Evolutionary conservation across 2,888 invertebrate species (phyloP).

Genomic region (Bombylius major): DNA sequence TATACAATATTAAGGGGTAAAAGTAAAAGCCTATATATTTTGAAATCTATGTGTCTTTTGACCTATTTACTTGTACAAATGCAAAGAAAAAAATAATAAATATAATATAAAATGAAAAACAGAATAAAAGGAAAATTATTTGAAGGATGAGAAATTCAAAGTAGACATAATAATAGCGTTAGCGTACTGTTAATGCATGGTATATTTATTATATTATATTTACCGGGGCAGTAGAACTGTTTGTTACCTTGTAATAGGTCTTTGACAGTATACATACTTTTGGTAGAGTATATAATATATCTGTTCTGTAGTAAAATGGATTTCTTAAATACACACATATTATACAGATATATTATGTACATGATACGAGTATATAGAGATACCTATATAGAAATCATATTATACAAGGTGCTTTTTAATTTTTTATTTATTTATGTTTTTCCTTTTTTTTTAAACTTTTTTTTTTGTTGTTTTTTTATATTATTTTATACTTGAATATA

Average conservation of each 20-base stretch:
- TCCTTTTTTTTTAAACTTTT: too few species aligned
- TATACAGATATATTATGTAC: too few species aligned
- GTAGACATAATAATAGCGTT: conserved; percentile 6
- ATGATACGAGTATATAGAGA: too few species aligned
- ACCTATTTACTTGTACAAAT: conserved; percentile 9
- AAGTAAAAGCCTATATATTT: background rate
- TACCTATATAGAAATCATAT: too few species aligned
- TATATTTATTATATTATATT: background rate
- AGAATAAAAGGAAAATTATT: background rate
- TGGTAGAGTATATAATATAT: too few species aligned
- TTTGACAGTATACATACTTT: background rate
- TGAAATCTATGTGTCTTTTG: conserved; percentile 3
- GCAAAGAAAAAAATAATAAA: background rate
- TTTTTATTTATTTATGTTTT: too few species aligned
- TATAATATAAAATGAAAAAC: background rate
- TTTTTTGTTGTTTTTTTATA: too few species aligned
- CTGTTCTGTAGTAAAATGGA: too few species aligned
- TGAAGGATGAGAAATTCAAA: background rate
- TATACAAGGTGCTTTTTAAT: too few species aligned
- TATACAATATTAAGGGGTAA: background rate
- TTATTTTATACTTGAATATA: too few species aligned
- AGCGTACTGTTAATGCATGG: background rate
- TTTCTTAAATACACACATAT: too few species aligned
- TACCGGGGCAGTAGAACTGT: background rate
- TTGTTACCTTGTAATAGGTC: conserved; percentile 7